These are phyloP conservation scores for Hephaestus fuliginosus DNA, from an alignment of 2,797 vertebrate species.

Conservation along the genomic window DNA sequence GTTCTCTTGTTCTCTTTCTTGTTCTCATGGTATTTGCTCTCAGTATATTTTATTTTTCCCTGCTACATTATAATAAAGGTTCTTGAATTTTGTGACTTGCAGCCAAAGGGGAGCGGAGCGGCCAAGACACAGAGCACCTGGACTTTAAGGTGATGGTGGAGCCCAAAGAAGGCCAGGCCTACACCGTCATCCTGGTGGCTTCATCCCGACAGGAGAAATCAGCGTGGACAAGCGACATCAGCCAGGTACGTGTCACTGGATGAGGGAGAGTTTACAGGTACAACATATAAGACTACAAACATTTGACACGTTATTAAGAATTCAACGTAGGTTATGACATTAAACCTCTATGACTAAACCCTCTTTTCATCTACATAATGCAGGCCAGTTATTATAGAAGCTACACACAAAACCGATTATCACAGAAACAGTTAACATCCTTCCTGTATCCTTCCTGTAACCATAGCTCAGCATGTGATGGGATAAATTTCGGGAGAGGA, in stretches of 20 bases:
- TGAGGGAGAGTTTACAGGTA: not conserved
- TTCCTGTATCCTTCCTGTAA: not conserved
- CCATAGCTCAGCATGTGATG: not conserved
- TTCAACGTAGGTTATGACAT: no score
- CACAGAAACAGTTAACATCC: not conserved
- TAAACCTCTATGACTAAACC: not conserved
- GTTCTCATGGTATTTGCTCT: not conserved
- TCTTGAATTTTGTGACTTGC: constrained; percentile 36
- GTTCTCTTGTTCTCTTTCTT: not conserved
- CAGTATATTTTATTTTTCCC: not conserved
- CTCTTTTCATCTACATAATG: not conserved
- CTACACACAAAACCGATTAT: not conserved
- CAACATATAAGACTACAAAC: constrained; percentile 1
- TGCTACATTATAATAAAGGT: not conserved
- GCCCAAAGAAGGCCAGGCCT: constrained; percentile 92
- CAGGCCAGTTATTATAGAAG: not conserved
- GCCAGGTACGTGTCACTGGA: constrained; percentile 86
- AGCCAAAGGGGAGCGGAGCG: constrained; percentile 87
- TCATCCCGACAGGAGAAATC: constrained; percentile 97
- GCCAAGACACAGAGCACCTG: constrained; percentile 92
- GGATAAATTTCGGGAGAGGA: not conserved
- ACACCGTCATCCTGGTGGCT: constrained; percentile 95
- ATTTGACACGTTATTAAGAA: no score
- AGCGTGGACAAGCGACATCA: constrained; percentile 98
- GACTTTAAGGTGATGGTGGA: constrained; percentile 98